Conservation (phyloP, 2,797 vertebrate species). For the Sylvia borin region DNA sequence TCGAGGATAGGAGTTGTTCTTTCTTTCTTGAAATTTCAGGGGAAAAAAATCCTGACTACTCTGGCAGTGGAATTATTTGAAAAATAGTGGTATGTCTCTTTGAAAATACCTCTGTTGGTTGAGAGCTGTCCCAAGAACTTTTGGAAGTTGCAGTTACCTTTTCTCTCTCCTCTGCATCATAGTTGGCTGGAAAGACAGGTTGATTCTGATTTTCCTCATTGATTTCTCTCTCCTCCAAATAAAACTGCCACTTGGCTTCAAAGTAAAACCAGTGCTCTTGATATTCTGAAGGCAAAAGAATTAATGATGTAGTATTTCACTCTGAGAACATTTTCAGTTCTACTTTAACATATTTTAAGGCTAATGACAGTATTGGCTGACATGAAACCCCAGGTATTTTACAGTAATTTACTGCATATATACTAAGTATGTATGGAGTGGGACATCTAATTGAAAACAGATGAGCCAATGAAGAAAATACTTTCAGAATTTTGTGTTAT, state of each 20-base stretch:
- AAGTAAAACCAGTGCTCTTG: constrained; percentile 99
- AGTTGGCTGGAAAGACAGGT: constrained; percentile 83
- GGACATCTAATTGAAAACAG: not conserved
- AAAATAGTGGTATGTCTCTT: not conserved
- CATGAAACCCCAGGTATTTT: not conserved
- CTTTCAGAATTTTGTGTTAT: not conserved
- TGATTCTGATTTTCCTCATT: constrained; percentile 84
- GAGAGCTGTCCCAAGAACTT: not conserved
- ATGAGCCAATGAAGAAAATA: not conserved
- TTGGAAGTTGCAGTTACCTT: constrained; percentile 79
- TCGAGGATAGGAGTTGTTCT: not conserved
- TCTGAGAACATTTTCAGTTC: not conserved
- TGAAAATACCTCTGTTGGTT: not conserved
- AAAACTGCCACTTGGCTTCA: constrained; percentile 98
- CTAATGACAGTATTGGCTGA: not conserved
- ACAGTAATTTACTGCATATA: not conserved
- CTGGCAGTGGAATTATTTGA: not conserved
- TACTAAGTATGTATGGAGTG: not conserved
- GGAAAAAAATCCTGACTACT: not conserved
- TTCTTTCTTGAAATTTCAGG: not conserved
- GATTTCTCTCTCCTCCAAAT: constrained; percentile 92
- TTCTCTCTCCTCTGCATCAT: constrained; percentile 89
- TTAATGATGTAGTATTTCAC: not conserved
- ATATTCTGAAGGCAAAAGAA: constrained; percentile 83
- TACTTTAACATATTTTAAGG: not conserved